phyloP scores from a whole-genome alignment of 2,113 vertebrate species.

The Protomyctophum bolini region DNA sequence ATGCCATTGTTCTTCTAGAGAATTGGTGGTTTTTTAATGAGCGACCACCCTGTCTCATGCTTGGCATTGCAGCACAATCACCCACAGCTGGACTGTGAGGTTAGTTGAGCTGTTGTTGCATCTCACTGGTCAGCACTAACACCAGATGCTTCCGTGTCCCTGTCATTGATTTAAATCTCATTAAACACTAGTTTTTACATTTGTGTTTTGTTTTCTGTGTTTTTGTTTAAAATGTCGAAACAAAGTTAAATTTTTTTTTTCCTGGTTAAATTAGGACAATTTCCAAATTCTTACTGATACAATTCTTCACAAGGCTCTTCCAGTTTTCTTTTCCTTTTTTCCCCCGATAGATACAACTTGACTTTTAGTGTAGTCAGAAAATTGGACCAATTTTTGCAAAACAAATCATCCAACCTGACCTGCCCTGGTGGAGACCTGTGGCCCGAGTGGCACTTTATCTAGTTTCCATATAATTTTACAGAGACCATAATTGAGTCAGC shows the following conservation, averaged over 20 bases:
- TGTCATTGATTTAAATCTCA: conserved; percentile 11
- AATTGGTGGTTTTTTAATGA: conserved; percentile 72
- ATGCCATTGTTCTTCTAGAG: conserved; percentile 67
- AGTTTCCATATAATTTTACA: too few relatives aligned
- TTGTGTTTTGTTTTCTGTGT: conserved; percentile 2
- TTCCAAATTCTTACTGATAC: too few relatives aligned
- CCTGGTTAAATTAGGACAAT: too few relatives aligned
- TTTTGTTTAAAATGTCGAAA: not conserved
- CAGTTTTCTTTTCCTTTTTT: conserved; percentile 2
- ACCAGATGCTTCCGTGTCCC: not conserved
- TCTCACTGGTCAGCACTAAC: conserved; percentile 22
- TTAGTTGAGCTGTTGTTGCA: conserved; percentile 43
- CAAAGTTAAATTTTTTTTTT: too few relatives aligned
- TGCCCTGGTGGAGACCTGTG: too few relatives aligned
- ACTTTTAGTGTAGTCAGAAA: conserved; percentile 9
- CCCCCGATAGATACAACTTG: conserved; percentile 22
- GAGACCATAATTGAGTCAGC: too few relatives aligned
- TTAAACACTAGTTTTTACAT: not conserved
- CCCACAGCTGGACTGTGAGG: conserved; percentile 55
- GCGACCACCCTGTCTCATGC: conserved; percentile 60
- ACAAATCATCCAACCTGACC: too few relatives aligned
- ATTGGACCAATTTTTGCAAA: conserved; percentile 1
- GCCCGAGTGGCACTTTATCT: too few relatives aligned
- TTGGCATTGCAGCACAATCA: conserved; percentile 54
- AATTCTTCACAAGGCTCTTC: too few relatives aligned